Percentiles rank a stretch among this genome's conserved stretches.
Evolutionary conservation across 2,888 invertebrate species (phyloP).

Genomic region (Dermolepida albohirtum): DNA sequence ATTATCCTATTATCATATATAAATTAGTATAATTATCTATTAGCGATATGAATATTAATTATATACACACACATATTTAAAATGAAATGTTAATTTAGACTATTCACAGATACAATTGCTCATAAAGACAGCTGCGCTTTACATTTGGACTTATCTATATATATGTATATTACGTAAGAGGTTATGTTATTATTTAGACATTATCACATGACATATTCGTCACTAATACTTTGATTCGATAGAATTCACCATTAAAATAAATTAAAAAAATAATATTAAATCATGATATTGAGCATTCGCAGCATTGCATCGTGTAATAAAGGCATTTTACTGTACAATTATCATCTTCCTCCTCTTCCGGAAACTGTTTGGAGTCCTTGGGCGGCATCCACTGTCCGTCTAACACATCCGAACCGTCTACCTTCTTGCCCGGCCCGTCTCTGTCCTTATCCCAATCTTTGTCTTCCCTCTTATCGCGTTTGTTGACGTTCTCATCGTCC

Average conservation of each 20-base stretch:
- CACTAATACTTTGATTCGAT: slow-evolving; percentile 14
- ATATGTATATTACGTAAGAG: too few relatives aligned
- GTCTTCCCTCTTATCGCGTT: slow-evolving; percentile 31
- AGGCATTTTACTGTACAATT: slow-evolving; percentile 72
- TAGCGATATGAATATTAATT: too few relatives aligned
- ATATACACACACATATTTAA: too few relatives aligned
- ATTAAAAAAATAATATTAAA: slow-evolving; percentile 8
- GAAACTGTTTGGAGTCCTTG: slow-evolving; percentile 40
- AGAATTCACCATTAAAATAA: background rate
- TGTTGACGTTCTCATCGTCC: slow-evolving; percentile 27
- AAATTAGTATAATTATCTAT: too few relatives aligned
- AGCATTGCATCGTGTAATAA: slow-evolving; percentile 73
- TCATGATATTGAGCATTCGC: slow-evolving; percentile 69
- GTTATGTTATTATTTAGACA: background rate
- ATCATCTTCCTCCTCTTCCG: slow-evolving; percentile 63
- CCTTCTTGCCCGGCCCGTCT: slow-evolving; percentile 41
- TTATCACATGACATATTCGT: slow-evolving; percentile 16
- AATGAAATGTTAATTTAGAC: too few relatives aligned
- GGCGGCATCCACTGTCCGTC: slow-evolving; percentile 45
- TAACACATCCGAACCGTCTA: slow-evolving; percentile 40
- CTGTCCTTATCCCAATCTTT: slow-evolving; percentile 39
- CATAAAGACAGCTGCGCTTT: too few relatives aligned
- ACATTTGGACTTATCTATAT: too few relatives aligned
- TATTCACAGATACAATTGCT: too few relatives aligned
- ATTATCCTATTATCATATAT: too few relatives aligned